Evolutionary conservation across 2,888 invertebrate genomes (phyloP).

Genomic region (Drosophila austrosaltans): DNA sequence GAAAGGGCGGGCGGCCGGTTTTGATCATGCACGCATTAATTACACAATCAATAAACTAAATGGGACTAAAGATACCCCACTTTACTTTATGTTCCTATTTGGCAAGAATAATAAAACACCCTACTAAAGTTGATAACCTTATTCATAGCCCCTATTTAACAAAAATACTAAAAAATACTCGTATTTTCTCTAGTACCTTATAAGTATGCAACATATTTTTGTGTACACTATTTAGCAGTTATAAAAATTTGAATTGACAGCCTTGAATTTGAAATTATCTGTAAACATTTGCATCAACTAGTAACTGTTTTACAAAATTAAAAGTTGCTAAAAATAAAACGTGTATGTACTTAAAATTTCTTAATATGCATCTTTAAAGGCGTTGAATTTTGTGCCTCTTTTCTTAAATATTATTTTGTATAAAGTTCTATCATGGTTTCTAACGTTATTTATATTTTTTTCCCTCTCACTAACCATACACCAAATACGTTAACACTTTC

Average conservation of each 20-base stretch:
- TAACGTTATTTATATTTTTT: background rate
- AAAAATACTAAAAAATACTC: background rate
- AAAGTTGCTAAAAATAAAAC: too few species aligned
- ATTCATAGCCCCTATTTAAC: background rate
- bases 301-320: background rate
- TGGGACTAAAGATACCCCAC: background rate
- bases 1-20: conserved; percentile 20
- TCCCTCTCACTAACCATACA: background rate
- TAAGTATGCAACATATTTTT: background rate
- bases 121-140: background rate
- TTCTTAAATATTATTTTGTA: too few species aligned
- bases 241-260: background rate
- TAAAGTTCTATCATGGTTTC: background rate
- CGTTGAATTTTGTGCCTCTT: too few species aligned
- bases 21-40: conserved; percentile 28
- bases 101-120: conserved; percentile 19
- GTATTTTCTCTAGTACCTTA: background rate
- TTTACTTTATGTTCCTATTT: background rate
- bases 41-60: conserved; percentile 15
- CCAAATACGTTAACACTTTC: conserved; percentile 18
- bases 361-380: too few species aligned
- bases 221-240: background rate
- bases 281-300: background rate
- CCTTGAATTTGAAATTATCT: too few species aligned
- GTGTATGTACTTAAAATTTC: too few species aligned